Evolutionary conservation across 2,113 vertebrate species (phyloP).

Genomic region (Cisticola juncidis): DNA sequence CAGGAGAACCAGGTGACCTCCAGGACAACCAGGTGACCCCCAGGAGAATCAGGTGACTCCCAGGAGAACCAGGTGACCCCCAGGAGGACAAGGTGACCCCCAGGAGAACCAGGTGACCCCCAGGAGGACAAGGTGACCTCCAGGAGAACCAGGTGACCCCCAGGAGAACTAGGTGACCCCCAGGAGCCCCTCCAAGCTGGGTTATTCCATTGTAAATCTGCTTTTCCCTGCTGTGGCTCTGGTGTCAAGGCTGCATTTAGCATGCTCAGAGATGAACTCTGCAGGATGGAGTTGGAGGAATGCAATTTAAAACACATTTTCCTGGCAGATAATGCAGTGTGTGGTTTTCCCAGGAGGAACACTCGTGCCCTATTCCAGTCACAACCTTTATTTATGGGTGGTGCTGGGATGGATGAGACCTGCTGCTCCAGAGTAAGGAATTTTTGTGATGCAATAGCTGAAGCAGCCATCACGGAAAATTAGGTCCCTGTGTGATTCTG

Average conservation of each 20-base stretch:
- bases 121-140: too few relatives aligned
- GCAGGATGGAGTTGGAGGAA: not conserved
- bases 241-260: not conserved
- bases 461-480: constrained; percentile 13
- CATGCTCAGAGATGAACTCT: not conserved
- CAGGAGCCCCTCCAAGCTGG: not conserved
- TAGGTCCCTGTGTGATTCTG: not conserved
- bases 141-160: not conserved
- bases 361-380: not conserved
- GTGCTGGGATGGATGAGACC: not conserved
- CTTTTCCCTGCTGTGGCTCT: not conserved
- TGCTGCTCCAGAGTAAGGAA: not conserved
- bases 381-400: constrained; percentile 26
- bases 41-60: too few relatives aligned
- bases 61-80: not conserved
- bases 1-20: too few relatives aligned
- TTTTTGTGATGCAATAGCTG: constrained; percentile 31
- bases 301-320: constrained; percentile 36
- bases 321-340: not conserved
- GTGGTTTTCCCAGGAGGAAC: not conserved
- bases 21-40: not conserved
- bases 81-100: too few relatives aligned
- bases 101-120: not conserved
- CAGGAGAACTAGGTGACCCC: not conserved
- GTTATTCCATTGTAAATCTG: not conserved